Conservation (phyloP, 2,888 invertebrate genomes). For the Nycteola revayana region DNA sequence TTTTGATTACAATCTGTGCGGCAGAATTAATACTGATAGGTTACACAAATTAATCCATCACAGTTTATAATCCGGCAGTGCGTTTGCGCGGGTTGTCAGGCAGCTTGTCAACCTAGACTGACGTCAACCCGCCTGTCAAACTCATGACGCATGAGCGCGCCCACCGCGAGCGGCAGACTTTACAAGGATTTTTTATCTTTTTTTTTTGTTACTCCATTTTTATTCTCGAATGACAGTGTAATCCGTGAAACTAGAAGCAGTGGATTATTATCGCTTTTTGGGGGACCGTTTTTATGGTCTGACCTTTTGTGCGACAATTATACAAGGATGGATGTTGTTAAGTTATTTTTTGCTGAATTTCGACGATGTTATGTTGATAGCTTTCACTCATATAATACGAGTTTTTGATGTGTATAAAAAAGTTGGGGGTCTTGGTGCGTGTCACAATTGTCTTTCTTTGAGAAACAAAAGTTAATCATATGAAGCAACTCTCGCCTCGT, state of each 20-base stretch:
- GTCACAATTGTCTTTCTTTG: too few species aligned
- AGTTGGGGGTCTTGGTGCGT: too few species aligned
- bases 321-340: conserved; percentile 15
- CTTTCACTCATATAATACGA: too few species aligned
- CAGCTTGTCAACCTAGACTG: conserved; percentile 53
- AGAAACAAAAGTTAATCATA: too few species aligned
- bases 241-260: conserved; percentile 55
- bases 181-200: conserved; percentile 40
- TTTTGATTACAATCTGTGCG: conserved; percentile 47
- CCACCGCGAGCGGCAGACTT: conserved; percentile 57
- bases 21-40: conserved; percentile 34
- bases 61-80: conserved; percentile 64
- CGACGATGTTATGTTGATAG: too few species aligned
- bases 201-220: conserved; percentile 20
- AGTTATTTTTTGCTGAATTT: conserved; percentile 6
- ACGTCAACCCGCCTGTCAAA: conserved; percentile 68
- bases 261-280: conserved; percentile 38
- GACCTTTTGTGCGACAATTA: conserved; percentile 26
- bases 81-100: conserved; percentile 54
- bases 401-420: too few species aligned
- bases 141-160: conserved; percentile 74
- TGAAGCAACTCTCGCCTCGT: too few species aligned
- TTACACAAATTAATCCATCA: conserved; percentile 75
- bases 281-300: conserved; percentile 21
- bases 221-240: conserved; percentile 35